Evolutionary conservation across 2,797 vertebrate species (phyloP).

Genomic region (Macroramphosus scolopax): DNA sequence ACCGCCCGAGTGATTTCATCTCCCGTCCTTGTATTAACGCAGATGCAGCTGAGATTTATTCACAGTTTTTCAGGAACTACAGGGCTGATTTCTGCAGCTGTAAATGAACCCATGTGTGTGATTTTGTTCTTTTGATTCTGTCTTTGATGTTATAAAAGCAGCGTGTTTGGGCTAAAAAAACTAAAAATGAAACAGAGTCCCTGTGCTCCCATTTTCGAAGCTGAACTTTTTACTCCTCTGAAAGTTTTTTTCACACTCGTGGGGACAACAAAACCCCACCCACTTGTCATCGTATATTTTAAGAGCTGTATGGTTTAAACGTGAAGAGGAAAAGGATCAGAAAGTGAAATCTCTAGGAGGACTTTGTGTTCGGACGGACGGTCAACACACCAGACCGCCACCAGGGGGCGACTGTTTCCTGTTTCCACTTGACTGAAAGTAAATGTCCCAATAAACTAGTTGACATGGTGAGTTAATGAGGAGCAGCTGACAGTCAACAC

Average conservation of each 20-base stretch:
- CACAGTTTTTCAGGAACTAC: conserved; percentile 4
- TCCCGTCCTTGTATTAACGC: conserved; percentile 13
- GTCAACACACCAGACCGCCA: too few species aligned
- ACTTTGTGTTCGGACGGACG: too few species aligned
- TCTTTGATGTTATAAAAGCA: conserved; percentile 33
- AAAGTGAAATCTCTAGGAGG: too few species aligned
- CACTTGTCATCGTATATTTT: conserved; percentile 18
- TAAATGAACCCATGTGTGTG: conserved; percentile 25
- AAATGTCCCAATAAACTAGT: too few species aligned
- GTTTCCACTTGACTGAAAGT: too few species aligned
- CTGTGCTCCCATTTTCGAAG: background rate
- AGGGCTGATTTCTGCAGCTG: conserved; percentile 9
- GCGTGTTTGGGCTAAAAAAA: conserved; percentile 15
- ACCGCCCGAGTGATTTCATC: too few species aligned
- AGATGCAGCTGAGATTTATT: conserved; percentile 23
- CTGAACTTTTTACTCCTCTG: conserved; percentile 15
- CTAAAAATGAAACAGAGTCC: conserved; percentile 28
- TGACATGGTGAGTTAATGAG: too few species aligned
- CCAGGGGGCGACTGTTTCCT: too few species aligned
- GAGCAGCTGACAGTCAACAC: too few species aligned
- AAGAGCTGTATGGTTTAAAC: conserved; percentile 25
- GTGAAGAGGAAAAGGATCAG: too few species aligned
- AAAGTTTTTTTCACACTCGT: too few species aligned
- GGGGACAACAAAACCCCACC: conserved; percentile 5
- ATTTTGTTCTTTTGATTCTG: too few species aligned